Evolutionary conservation across 2,888 invertebrate species (phyloP).

Genomic region (Diarsia mendica): DNA sequence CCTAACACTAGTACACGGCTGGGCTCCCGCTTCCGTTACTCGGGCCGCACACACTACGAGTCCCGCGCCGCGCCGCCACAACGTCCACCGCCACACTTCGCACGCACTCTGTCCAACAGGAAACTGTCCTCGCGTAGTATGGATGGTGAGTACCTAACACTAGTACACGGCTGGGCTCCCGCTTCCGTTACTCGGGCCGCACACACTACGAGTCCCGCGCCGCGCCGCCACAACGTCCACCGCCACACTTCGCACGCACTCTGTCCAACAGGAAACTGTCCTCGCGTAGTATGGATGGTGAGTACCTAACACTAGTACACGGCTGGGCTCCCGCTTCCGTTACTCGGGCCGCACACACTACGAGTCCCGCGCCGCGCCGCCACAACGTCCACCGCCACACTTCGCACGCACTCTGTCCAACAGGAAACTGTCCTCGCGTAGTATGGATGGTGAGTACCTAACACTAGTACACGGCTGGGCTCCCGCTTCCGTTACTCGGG

Average conservation of each 20-base stretch:
- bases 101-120: slow-evolving; percentile 95
- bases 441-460: slow-evolving; percentile 95
- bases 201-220: slow-evolving; percentile 99
- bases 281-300: slow-evolving; percentile 97
- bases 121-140: slow-evolving; percentile 95
- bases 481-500: slow-evolving; percentile 99
- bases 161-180: slow-evolving; percentile 97
- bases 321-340: slow-evolving; percentile 97
- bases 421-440: slow-evolving; percentile 94
- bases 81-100: slow-evolving; percentile 96
- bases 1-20: no score
- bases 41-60: slow-evolving; percentile 99
- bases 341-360: slow-evolving; percentile 99
- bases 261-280: slow-evolving; percentile 95
- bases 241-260: slow-evolving; percentile 96
- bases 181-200: slow-evolving; percentile 98
- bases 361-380: slow-evolving; percentile 97
- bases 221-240: slow-evolving; percentile 96
- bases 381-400: slow-evolving; percentile 95
- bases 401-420: slow-evolving; percentile 96
- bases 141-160: slow-evolving; percentile 94
- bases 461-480: slow-evolving; percentile 96
- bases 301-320: no score
- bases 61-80: slow-evolving; percentile 96
- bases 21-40: slow-evolving; percentile 98